phyloP scores from a whole-genome alignment of 1,140 invertebrate genomes.

The Bombus waltoni region DNA sequence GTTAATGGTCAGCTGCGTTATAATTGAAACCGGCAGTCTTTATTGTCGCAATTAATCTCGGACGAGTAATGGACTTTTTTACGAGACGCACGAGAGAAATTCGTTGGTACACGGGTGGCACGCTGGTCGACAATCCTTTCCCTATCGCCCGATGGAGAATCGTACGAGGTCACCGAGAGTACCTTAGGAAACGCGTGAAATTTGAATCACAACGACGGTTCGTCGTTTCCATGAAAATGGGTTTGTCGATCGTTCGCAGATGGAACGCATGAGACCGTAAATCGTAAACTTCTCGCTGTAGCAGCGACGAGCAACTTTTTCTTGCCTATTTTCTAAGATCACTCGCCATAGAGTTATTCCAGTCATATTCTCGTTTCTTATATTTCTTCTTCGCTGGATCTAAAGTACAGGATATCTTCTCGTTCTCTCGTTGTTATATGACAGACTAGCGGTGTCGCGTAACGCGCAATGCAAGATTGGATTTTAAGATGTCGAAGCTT shows the following conservation, averaged over 20 bases:
- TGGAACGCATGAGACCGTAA: accelerated
- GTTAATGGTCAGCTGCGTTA: conserved; percentile 43
- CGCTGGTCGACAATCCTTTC: conserved; percentile 20
- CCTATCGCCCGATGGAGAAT: conserved; percentile 39
- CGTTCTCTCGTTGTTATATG: too few relatives aligned
- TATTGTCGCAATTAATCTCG: conserved; percentile 53
- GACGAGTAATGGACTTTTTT: conserved; percentile 27
- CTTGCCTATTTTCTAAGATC: too few relatives aligned
- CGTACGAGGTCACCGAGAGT: conserved; percentile 49
- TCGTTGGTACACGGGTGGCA: background rate
- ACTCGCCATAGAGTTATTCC: too few relatives aligned
- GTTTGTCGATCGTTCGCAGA: background rate
- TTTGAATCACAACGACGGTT: background rate
- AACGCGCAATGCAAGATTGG: too few relatives aligned
- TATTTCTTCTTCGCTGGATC: too few relatives aligned
- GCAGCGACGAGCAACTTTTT: too few relatives aligned
- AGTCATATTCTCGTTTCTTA: too few relatives aligned
- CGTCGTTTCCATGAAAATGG: background rate
- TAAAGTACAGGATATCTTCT: too few relatives aligned
- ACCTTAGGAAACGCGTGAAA: background rate
- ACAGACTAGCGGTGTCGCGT: too few relatives aligned
- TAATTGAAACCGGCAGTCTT: conserved; percentile 48
- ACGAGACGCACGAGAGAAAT: background rate
- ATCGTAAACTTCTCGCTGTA: too few relatives aligned
- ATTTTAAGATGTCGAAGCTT: too few relatives aligned